Conservation (phyloP, 2,888 invertebrate genomes). For the Chelonus formosanus region DNA sequence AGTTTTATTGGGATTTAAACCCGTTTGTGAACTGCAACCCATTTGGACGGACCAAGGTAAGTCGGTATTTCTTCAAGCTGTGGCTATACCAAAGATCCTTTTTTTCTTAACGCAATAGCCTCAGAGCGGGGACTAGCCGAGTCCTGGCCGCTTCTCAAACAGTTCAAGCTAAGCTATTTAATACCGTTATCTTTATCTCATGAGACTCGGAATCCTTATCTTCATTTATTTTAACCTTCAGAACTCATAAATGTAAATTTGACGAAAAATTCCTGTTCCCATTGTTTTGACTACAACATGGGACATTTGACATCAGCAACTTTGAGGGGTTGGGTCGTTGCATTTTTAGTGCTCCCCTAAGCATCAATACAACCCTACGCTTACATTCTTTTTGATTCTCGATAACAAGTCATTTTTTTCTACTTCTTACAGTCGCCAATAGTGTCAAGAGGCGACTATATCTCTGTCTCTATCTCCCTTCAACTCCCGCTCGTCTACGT, state of each 20-base stretch:
- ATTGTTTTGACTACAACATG: constrained; percentile 39
- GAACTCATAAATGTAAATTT: not conserved
- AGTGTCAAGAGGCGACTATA: constrained; percentile 31
- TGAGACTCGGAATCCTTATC: too few species aligned
- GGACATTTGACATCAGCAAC: constrained; percentile 36
- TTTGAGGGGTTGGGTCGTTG: constrained; percentile 35
- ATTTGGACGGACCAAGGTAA: constrained; percentile 85
- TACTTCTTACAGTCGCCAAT: constrained; percentile 5
- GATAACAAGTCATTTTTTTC: constrained; percentile 35
- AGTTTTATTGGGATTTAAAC: constrained; percentile 64
- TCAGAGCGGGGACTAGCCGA: not conserved
- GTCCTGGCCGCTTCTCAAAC: constrained; percentile 37
- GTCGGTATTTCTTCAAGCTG: constrained; percentile 67
- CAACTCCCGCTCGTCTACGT: constrained; percentile 26
- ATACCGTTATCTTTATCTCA: constrained; percentile 35
- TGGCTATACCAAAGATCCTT: constrained; percentile 63
- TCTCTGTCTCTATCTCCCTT: constrained; percentile 24
- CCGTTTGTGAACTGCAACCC: constrained; percentile 74
- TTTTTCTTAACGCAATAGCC: constrained; percentile 45
- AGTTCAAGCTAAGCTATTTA: constrained; percentile 25
- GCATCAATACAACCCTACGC: constrained; percentile 26
- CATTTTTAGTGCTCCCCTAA: too few species aligned
- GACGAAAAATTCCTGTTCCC: constrained; percentile 10
- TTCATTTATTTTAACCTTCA: not conserved
- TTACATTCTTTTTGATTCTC: constrained; percentile 32